phyloP scores from a whole-genome alignment of 92 coral and sea anemone genomes.

The Porites divaricata region DNA sequence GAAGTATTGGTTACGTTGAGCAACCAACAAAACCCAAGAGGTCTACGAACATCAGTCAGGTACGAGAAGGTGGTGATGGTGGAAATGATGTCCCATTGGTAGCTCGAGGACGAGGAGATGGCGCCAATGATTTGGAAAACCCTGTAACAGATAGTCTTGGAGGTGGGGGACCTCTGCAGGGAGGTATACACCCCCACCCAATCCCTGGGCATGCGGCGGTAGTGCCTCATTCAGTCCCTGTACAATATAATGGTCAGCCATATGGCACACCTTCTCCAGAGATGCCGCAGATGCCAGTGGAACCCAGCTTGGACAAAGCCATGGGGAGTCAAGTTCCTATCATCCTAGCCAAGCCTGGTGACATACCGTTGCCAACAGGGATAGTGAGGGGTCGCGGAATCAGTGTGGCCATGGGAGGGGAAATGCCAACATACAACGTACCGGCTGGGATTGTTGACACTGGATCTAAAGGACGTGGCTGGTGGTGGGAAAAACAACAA shows the following conservation, averaged over 20 bases:
- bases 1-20: slow-evolving; percentile 84
- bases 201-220: slow-evolving; percentile 13
- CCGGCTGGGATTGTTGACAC: slow-evolving; percentile 29
- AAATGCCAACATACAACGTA: slow-evolving; percentile 32
- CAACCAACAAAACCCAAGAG: slow-evolving; percentile 47
- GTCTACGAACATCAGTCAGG: slow-evolving; percentile 69
- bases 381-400: slow-evolving; percentile 86
- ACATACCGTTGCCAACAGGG: slow-evolving; percentile 55
- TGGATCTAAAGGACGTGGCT: slow-evolving; percentile 78
- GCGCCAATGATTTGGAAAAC: slow-evolving; percentile 66
- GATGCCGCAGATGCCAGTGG: slow-evolving; percentile 16
- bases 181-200: slow-evolving; percentile 34
- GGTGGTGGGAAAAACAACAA: slow-evolving; percentile 89
- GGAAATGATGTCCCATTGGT: slow-evolving; percentile 72
- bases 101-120: slow-evolving; percentile 78
- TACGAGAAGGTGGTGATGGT: slow-evolving; percentile 82
- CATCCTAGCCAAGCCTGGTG: slow-evolving; percentile 77
- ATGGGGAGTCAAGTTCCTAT: slow-evolving; percentile 42
- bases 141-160: slow-evolving; percentile 54
- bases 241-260: slow-evolving; percentile 43
- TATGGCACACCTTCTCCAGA: slow-evolving; percentile 17
- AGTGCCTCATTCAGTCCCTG: slow-evolving; percentile 28
- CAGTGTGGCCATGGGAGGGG: slow-evolving; percentile 32
- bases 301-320: slow-evolving; percentile 40
- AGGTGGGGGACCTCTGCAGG: slow-evolving; percentile 35